Base-by-base conservation (phyloP, 2,797 vertebrate genomes). In the Acrossocheilus fasciatus region DNA sequence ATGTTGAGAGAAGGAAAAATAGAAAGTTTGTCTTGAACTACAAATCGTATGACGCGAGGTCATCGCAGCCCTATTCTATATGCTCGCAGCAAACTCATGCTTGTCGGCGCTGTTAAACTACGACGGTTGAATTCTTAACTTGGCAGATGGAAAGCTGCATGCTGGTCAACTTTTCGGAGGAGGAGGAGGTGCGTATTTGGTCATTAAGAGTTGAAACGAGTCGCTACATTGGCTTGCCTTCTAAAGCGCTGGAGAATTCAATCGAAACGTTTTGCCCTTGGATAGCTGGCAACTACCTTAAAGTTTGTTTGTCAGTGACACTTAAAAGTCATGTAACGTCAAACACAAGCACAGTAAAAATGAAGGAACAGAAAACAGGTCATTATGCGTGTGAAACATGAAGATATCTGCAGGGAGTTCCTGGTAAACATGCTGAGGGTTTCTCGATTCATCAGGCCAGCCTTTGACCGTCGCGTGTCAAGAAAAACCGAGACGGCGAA, bases 281-380 rank as follows among this genome's bases (percentile, higher is more conserved):
- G 93, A 90, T 84, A 89, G 84, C 90, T 93, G 95, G 95, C 95
- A 95, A 96, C 95, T 94, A 96, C 95, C 96, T 96, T 96, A 93
- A 80, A 83, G 83, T 82, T 80, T 1, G 88, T 88, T 89, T 91
- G 93, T 94, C 90, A 92, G 92, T 92, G 90, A 93, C 90, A 91
- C 36, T 54, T 68, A 64, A 86, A 30, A 81, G 62, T 74, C 59
- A 66, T 69, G 83, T 76, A 86, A 85, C 54, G 77, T 90, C 76
- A 81, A 87, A 89, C 81, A 83, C 76, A 87, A 90, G 88, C 86
- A 88, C 82, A 87, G 87, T 78, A 89, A 89, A 88, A 91, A 78
- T 57, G 70, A 84, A 86, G 66, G 75, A 68, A 86, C 87, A 78
- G 88, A 90, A 89, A 88, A 85, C 69, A 74, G 83, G 87, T 88